A percentile compares a stretch with the other conserved stretches of the same genome.
phyloP scores from a whole-genome alignment of 2,888 invertebrate species.

The Calliopum simillimum region DNA sequence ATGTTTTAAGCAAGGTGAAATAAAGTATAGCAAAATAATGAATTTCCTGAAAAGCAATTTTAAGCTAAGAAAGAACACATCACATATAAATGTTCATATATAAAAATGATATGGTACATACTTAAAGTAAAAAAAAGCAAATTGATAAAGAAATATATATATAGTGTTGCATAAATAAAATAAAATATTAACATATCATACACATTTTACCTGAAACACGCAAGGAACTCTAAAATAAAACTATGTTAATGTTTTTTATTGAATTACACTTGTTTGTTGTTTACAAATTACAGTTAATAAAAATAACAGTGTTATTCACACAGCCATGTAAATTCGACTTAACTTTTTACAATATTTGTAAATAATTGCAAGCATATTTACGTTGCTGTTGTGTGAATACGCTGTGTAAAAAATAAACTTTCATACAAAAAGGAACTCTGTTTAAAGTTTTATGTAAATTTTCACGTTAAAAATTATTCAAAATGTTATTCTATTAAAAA shows the following conservation, averaged over 20 bases:
- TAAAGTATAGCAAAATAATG: too few relatives aligned
- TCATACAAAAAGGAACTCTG: too few relatives aligned
- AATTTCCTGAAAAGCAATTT: too few relatives aligned
- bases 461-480: neutral
- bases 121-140: neutral
- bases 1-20: too few relatives aligned
- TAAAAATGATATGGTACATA: constrained; percentile 14
- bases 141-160: constrained; percentile 26
- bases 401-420: too few relatives aligned
- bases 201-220: constrained; percentile 27
- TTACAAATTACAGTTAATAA: neutral
- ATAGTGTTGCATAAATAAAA: neutral
- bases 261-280: neutral
- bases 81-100: constrained; percentile 33
- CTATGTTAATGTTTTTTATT: constrained; percentile 7
- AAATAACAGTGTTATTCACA: neutral
- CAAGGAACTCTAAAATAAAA: neutral
- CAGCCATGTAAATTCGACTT: too few relatives aligned
- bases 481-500: neutral
- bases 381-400: too few relatives aligned
- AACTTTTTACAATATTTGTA: too few relatives aligned
- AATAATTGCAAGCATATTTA: too few relatives aligned
- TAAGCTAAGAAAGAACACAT: too few relatives aligned
- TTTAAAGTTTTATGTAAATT: too few relatives aligned
- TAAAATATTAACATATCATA: neutral